Evolutionary conservation across 2,888 invertebrate species (phyloP).

Genomic region (Notocelia uddmanniana): DNA sequence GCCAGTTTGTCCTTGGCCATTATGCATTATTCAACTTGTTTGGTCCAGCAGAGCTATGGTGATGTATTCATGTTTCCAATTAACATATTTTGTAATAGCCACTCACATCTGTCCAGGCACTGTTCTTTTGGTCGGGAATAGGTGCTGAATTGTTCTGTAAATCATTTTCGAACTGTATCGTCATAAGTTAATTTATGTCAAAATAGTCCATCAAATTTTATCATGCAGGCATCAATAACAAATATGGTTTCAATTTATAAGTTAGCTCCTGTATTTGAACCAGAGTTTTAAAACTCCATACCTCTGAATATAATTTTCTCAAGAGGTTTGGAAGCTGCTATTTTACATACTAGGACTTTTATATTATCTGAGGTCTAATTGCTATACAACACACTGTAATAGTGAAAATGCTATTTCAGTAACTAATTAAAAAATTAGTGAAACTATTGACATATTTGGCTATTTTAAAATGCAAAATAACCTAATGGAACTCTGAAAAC

Average conservation of each 20-base stretch:
- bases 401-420: too few species aligned
- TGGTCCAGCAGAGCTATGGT: constrained; percentile 6
- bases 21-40: constrained; percentile 22
- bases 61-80: constrained; percentile 2
- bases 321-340: background rate
- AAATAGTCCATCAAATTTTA: background rate
- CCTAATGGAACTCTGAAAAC: background rate
- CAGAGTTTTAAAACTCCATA: too few species aligned
- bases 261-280: background rate
- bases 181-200: background rate
- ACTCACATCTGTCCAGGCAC: background rate
- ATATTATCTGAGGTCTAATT: background rate
- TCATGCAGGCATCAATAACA: background rate
- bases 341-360: background rate
- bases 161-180: background rate
- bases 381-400: background rate
- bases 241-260: background rate
- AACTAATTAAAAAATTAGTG: background rate
- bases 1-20: constrained; percentile 21
- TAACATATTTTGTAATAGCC: constrained; percentile 10
- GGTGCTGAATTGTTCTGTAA: background rate
- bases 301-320: background rate
- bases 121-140: background rate
- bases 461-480: background rate
- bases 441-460: background rate